These are phyloP conservation scores for Vanessa cardui DNA, from an alignment of 2,888 invertebrate species.

Conservation along the genomic window DNA sequence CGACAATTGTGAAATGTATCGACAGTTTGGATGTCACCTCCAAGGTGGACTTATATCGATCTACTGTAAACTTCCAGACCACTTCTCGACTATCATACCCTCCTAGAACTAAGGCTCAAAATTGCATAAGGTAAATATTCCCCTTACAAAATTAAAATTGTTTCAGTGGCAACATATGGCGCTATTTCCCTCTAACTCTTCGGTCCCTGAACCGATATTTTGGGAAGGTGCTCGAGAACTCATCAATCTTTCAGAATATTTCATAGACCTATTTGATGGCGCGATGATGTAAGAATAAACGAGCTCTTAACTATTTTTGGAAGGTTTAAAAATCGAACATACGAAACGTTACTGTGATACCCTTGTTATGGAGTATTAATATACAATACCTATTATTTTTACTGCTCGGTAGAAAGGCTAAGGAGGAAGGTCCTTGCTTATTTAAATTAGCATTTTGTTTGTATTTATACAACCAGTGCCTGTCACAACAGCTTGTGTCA, in stretches of 20 bases:
- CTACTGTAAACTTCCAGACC: slow-evolving; percentile 26
- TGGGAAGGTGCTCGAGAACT: slow-evolving; percentile 61
- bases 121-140: slow-evolving; percentile 41
- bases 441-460: slow-evolving; percentile 26
- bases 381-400: too few relatives aligned
- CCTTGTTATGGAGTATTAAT: neutral
- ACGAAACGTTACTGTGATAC: neutral
- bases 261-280: slow-evolving; percentile 53
- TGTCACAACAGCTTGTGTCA: slow-evolving; percentile 16
- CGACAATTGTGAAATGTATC: slow-evolving; percentile 84
- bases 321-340: slow-evolving; percentile 12
- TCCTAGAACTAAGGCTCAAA: slow-evolving; percentile 50
- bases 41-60: slow-evolving; percentile 56
- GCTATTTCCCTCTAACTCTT: slow-evolving; percentile 53
- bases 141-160: slow-evolving; percentile 27
- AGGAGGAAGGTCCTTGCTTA: neutral
- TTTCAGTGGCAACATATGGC: slow-evolving; percentile 62
- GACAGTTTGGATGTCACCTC: slow-evolving; percentile 81
- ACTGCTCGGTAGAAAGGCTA: too few relatives aligned
- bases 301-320: slow-evolving; percentile 31
- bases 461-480: slow-evolving; percentile 18
- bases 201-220: slow-evolving; percentile 57
- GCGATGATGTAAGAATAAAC: slow-evolving; percentile 22
- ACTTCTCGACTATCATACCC: slow-evolving; percentile 45
- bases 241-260: slow-evolving; percentile 78